A percentile compares a stretch with the other conserved stretches of the same genome.
phyloP scores from a whole-genome alignment of 2,888 invertebrate genomes.

The Drosophila siamana region DNA sequence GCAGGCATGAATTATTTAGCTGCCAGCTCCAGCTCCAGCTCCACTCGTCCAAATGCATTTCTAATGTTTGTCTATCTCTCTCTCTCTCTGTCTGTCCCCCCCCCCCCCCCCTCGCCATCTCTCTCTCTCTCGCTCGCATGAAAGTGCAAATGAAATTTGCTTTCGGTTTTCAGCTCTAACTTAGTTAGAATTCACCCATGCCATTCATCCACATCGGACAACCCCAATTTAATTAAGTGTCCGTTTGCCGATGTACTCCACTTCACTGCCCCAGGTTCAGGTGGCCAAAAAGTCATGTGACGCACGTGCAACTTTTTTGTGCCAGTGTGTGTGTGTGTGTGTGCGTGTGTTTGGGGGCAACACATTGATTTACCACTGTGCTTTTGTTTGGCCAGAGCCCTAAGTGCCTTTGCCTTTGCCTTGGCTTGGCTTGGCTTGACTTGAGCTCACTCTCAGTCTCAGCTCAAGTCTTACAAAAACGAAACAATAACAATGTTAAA shows the following conservation, averaged over 20 bases:
- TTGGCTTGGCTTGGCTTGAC: background rate
- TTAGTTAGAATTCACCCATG: slow-evolving; percentile 31
- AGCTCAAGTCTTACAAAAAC: slow-evolving; percentile 10
- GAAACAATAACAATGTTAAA: slow-evolving; percentile 63
- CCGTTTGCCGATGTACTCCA: slow-evolving; percentile 5
- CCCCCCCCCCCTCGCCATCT: too few relatives aligned
- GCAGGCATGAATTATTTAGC: slow-evolving; percentile 52
- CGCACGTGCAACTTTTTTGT: slow-evolving; percentile 20
- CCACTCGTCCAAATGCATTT: slow-evolving; percentile 71
- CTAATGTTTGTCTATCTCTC: slow-evolving; percentile 46
- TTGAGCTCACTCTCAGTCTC: slow-evolving; percentile 5
- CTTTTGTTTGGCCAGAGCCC: slow-evolving; percentile 22
- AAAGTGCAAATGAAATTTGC: slow-evolving; percentile 72
- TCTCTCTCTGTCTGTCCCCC: background rate
- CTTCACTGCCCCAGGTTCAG: slow-evolving; percentile 21
- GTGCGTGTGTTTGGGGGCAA: too few relatives aligned
- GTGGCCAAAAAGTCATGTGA: slow-evolving; percentile 23
- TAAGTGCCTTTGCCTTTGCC: slow-evolving; percentile 40
- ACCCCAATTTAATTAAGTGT: slow-evolving; percentile 33
- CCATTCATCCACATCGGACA: background rate
- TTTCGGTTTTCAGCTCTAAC: slow-evolving; percentile 36
- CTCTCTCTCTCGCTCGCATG: slow-evolving; percentile 1
- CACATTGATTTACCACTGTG: slow-evolving; percentile 24
- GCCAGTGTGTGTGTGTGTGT: too few relatives aligned
- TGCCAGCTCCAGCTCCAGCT: slow-evolving; percentile 15